Conservation (phyloP, 2,888 invertebrate species). For the Trissolcus brochymenae region DNA sequence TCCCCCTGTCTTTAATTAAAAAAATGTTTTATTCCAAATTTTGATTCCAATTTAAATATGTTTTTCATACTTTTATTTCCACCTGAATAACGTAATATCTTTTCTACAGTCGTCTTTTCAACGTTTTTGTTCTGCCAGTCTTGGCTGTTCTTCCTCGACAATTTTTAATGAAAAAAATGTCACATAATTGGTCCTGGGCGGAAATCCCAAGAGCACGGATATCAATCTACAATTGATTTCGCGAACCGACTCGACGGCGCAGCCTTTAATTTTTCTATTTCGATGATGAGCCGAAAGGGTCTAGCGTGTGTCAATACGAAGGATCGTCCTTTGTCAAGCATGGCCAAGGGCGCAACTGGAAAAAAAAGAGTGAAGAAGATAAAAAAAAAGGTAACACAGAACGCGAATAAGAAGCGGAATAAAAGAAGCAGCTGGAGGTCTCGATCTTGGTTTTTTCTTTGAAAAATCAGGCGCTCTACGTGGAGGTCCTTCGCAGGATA, state of each 20-base stretch:
- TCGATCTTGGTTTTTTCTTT: slow-evolving; percentile 60
- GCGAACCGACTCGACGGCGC: not conserved
- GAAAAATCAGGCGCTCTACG: slow-evolving; percentile 65
- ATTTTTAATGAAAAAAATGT: too few relatives aligned
- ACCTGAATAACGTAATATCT: too few relatives aligned
- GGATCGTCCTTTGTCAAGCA: slow-evolving; percentile 35
- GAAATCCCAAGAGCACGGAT: slow-evolving; percentile 13
- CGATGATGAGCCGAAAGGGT: slow-evolving; percentile 40
- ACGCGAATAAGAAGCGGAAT: slow-evolving; percentile 31
- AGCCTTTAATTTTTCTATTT: slow-evolving; percentile 36
- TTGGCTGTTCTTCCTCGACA: too few relatives aligned
- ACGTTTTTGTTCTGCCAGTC: not conserved
- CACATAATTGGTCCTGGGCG: not conserved
- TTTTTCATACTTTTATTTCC: too few relatives aligned
- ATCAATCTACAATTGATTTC: slow-evolving; percentile 31
- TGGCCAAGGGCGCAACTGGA: slow-evolving; percentile 49
- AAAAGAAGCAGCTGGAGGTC: slow-evolving; percentile 46
- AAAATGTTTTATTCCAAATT: too few relatives aligned
- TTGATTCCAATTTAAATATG: too few relatives aligned
- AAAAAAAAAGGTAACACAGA: slow-evolving; percentile 41
- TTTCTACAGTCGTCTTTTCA: not conserved
- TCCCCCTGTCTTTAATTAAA: too few relatives aligned
- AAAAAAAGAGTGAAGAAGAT: slow-evolving; percentile 44
- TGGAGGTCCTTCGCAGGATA: slow-evolving; percentile 62
- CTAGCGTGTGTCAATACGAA: slow-evolving; percentile 40